A percentile compares a stretch with the other conserved stretches of the same genome.
Conservation (phyloP, 2,888 invertebrate genomes). For the Unio pictorum region DNA sequence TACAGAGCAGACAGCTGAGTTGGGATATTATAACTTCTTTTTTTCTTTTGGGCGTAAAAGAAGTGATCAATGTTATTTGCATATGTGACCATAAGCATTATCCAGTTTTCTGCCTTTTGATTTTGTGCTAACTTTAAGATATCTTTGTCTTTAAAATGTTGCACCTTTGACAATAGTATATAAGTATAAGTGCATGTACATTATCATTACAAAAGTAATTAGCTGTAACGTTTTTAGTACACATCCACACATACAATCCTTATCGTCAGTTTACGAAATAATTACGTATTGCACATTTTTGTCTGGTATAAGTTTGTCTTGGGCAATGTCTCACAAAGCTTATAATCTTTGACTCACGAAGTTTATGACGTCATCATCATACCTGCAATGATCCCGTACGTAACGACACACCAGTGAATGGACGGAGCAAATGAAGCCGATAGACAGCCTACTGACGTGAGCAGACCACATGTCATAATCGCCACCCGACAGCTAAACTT, state of each 20-base stretch:
- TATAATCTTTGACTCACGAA: neutral
- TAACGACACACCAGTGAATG: slow-evolving; percentile 36
- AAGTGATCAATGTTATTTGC: too few relatives aligned
- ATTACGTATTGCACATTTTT: neutral
- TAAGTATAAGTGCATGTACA: too few relatives aligned
- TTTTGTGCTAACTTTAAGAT: too few relatives aligned
- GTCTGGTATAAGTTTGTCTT: neutral
- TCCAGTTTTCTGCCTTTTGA: too few relatives aligned
- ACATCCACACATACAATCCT: neutral
- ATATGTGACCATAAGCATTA: too few relatives aligned
- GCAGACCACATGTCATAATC: slow-evolving; percentile 41
- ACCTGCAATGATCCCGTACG: slow-evolving; percentile 46
- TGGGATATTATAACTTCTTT: too few relatives aligned
- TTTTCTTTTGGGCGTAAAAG: too few relatives aligned
- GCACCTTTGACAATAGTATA: too few relatives aligned
- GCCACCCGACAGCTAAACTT: slow-evolving; percentile 37
- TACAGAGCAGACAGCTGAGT: too few relatives aligned
- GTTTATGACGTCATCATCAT: slow-evolving; percentile 2
- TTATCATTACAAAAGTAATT: neutral
- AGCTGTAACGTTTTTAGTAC: neutral
- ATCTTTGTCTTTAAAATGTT: too few relatives aligned
- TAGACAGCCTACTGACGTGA: slow-evolving; percentile 38
- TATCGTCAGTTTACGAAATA: neutral
- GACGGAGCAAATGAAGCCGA: slow-evolving; percentile 39
- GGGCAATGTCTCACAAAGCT: neutral